phyloP scores from a whole-genome alignment of 2,113 vertebrate genomes.

The Tricholaema leucomelas region DNA sequence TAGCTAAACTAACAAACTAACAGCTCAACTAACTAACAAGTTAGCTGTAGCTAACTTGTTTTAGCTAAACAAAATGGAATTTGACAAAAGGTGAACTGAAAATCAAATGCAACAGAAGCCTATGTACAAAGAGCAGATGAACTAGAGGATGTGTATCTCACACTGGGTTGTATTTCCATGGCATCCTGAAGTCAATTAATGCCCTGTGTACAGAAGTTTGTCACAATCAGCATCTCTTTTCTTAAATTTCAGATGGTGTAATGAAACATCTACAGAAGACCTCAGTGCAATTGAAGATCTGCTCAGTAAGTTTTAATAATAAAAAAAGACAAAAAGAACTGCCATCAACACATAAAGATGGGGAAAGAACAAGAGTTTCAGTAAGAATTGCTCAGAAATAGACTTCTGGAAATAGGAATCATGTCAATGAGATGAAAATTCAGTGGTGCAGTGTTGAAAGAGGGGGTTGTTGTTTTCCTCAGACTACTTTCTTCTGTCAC shows the following conservation, averaged over 20 bases:
- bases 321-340: constrained; percentile 27
- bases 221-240: not conserved
- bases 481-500: no score
- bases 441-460: not conserved
- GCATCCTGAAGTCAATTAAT: constrained; percentile 10
- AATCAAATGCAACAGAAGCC: not conserved
- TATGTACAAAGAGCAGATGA: not conserved
- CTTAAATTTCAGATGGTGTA: constrained; percentile 28
- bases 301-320: not conserved
- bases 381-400: not conserved
- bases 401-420: not conserved
- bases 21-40: no score
- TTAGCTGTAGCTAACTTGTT: no score
- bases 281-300: constrained; percentile 32
- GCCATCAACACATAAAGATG: constrained; percentile 3
- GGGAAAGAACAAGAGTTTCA: not conserved
- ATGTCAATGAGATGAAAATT: not conserved
- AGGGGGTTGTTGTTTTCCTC: not conserved
- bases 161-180: not conserved
- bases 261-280: constrained; percentile 24
- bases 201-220: constrained; percentile 7
- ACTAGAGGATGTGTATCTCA: not conserved
- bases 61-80: not conserved
- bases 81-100: not conserved
- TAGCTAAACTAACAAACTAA: no score